Conservation (phyloP, 2,888 invertebrate genomes). For the Thymelicus acteon region DNA sequence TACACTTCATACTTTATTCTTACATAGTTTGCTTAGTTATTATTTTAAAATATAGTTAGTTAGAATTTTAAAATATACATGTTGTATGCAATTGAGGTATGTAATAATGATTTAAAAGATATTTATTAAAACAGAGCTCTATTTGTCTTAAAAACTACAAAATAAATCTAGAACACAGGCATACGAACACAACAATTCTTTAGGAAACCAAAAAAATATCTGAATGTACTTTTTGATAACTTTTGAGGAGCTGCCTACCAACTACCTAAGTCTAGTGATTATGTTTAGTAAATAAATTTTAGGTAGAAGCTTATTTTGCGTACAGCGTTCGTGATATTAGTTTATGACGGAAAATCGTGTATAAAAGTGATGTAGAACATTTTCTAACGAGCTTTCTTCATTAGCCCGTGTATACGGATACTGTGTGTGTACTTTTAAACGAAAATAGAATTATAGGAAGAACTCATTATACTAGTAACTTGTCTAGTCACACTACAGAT, state of each 20-base stretch:
- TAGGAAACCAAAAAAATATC: not conserved
- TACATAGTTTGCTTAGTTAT: too few species aligned
- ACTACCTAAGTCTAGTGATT: conserved; percentile 18
- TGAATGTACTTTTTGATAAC: conserved; percentile 9
- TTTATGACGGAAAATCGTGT: conserved; percentile 45
- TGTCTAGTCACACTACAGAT: conserved; percentile 39
- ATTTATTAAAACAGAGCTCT: conserved; percentile 6
- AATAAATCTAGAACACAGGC: not conserved
- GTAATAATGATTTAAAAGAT: not conserved
- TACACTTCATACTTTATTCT: too few species aligned
- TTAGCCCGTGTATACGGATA: conserved; percentile 72
- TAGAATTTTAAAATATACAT: too few species aligned
- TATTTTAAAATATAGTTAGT: too few species aligned
- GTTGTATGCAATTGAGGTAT: not conserved
- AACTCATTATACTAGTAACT: conserved; percentile 49
- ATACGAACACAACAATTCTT: not conserved
- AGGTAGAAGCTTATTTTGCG: conserved; percentile 59
- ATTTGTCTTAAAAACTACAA: not conserved
- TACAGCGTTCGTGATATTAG: conserved; percentile 64
- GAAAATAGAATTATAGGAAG: conserved; percentile 62
- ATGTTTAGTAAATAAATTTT: conserved; percentile 48
- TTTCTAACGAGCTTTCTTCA: conserved; percentile 80
- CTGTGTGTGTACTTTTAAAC: conserved; percentile 45
- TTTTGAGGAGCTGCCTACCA: conserved; percentile 22
- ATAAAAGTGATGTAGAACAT: conserved; percentile 61